Conservation (phyloP, 2,797 vertebrate genomes). For the Acanthurus tractus region DNA sequence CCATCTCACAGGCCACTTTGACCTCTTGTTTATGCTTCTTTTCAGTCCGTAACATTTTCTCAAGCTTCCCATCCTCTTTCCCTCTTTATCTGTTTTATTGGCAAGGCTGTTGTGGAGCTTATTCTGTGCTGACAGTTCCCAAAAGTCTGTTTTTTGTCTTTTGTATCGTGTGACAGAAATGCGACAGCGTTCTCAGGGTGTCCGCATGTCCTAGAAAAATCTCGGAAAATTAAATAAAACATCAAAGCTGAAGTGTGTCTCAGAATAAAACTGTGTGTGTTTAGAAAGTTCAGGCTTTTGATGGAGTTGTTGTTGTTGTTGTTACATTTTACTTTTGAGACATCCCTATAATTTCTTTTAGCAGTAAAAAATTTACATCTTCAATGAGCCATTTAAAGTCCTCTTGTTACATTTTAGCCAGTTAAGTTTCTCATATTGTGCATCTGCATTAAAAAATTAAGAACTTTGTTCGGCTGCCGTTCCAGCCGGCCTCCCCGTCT, state of each 20-base stretch:
- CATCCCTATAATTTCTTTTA: no score
- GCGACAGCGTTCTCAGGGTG: neutral
- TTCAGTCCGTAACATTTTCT: conserved; percentile 18
- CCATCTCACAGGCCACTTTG: conserved; percentile 21
- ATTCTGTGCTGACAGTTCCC: conserved; percentile 2
- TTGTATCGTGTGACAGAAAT: neutral
- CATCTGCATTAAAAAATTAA: neutral
- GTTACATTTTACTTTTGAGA: neutral
- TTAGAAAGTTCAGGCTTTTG: neutral
- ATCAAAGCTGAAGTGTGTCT: neutral
- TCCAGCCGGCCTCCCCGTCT: neutral
- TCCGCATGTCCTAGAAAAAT: neutral
- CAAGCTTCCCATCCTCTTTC: conserved; percentile 4
- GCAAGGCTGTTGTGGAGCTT: conserved; percentile 3
- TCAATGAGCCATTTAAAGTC: neutral
- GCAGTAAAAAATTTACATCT: neutral
- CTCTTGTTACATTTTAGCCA: neutral
- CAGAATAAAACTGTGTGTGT: neutral
- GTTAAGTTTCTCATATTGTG: neutral
- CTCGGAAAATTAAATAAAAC: conserved; percentile 1
- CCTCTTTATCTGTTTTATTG: neutral
- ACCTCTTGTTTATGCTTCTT: conserved; percentile 42
- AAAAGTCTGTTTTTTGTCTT: neutral
- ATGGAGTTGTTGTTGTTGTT: neutral
- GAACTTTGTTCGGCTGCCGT: neutral